A percentile compares a stretch with the other conserved stretches of the same genome.
Evolutionary conservation across 2,797 vertebrate genomes (phyloP).

Genomic region (Gymnoscopelus braueri): DNA sequence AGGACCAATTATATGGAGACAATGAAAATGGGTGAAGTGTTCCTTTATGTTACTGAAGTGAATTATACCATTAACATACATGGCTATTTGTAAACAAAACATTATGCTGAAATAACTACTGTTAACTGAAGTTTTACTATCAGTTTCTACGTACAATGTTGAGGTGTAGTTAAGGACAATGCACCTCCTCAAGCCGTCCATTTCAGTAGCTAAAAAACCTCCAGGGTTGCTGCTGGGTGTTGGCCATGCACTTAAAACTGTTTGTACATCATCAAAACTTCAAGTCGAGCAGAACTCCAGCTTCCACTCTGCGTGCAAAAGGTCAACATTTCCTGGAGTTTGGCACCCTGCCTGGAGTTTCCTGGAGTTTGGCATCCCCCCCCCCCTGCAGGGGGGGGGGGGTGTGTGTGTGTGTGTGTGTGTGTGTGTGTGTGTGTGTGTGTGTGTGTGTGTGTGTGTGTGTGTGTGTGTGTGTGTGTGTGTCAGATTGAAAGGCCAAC

Average conservation of each 20-base stretch:
- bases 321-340: conserved; percentile 56
- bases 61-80: too few relatives aligned
- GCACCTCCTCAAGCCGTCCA: neutral
- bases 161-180: neutral
- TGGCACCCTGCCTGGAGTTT: conserved; percentile 38
- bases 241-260: conserved; percentile 1
- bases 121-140: too few relatives aligned
- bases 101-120: too few relatives aligned
- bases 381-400: too few relatives aligned
- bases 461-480: neutral
- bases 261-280: conserved; percentile 32
- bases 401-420: conserved; percentile 11
- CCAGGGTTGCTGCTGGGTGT: conserved; percentile 12
- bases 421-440: neutral
- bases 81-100: too few relatives aligned
- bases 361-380: conserved; percentile 33
- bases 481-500: neutral
- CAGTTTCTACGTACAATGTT: too few relatives aligned
- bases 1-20: too few relatives aligned
- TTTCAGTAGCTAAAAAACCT: neutral
- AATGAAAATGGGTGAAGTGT: too few relatives aligned
- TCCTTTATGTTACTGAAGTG: too few relatives aligned
- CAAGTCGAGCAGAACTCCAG: conserved; percentile 23
- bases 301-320: conserved; percentile 40
- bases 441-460: neutral